A percentile compares a stretch with the other conserved stretches of the same genome.
Conservation (phyloP, 1,140 invertebrate species). For the Drosophila tristis region DNA sequence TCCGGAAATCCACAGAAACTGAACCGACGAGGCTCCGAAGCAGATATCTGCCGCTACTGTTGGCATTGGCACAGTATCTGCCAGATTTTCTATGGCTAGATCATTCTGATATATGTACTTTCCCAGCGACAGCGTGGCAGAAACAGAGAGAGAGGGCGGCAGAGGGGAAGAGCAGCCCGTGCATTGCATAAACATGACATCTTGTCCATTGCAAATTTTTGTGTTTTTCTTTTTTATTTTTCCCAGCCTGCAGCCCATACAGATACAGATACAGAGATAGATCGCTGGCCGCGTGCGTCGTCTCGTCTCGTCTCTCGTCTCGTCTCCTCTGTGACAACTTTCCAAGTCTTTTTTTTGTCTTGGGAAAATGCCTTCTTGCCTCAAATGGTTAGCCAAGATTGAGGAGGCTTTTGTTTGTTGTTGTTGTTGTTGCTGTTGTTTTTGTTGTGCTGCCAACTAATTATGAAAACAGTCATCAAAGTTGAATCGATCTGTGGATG, state of each 20-base stretch:
- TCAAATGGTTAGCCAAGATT: slow-evolving; percentile 59
- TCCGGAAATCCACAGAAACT: neutral
- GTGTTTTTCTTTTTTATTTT: slow-evolving; percentile 23
- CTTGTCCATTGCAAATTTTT: slow-evolving; percentile 22
- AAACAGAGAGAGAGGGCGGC: no score
- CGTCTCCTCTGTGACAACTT: slow-evolving; percentile 28
- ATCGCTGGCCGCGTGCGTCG: neutral
- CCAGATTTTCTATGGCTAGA: no score
- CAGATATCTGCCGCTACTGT: no score
- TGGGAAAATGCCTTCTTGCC: slow-evolving; percentile 47
- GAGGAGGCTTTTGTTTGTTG: neutral
- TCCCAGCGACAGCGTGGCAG: slow-evolving; percentile 1
- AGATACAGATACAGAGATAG: neutral
- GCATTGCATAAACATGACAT: slow-evolving; percentile 51
- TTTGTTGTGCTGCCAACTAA: slow-evolving; percentile 48
- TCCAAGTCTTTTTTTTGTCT: slow-evolving; percentile 46
- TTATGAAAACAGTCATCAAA: slow-evolving; percentile 63
- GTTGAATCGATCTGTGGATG: slow-evolving; percentile 36
- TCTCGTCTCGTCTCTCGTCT: neutral
- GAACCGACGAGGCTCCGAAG: no score
- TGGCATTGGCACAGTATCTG: no score
- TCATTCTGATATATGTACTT: slow-evolving; percentile 1
- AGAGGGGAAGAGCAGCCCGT: no score
- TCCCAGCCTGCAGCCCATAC: slow-evolving; percentile 35
- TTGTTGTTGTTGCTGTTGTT: no score